Percentiles rank a stretch among this genome's conserved stretches.
phyloP scores from a whole-genome alignment of 2,113 vertebrate species.

The Astur gentilis region DNA sequence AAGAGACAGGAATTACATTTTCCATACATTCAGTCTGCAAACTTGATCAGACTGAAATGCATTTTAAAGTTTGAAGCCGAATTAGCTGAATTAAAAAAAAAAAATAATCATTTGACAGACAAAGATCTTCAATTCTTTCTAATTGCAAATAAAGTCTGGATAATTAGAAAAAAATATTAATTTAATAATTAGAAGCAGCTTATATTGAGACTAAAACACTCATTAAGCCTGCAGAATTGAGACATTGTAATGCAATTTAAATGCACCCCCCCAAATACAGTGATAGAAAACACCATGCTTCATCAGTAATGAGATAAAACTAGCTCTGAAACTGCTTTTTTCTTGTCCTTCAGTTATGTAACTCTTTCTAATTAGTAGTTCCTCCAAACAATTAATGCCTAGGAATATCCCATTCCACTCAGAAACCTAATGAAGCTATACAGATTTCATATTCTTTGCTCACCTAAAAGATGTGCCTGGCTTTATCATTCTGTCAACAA shows the following conservation, averaged over 20 bases:
- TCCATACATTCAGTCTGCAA: neutral
- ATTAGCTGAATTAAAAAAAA: neutral
- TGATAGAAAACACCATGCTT: neutral
- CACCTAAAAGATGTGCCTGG: neutral
- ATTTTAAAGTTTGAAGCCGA: neutral
- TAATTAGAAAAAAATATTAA: neutral
- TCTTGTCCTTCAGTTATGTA: neutral
- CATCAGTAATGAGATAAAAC: neutral
- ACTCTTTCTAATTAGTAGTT: neutral
- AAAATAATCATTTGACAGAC: neutral
- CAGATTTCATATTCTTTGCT: neutral
- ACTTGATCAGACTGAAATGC: neutral
- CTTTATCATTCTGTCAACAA: neutral
- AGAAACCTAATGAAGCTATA: neutral
- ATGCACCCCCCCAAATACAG: neutral
- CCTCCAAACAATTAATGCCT: neutral
- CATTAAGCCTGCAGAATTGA: conserved; percentile 11
- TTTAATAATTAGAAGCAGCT: neutral
- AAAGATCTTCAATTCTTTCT: neutral
- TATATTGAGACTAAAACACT: neutral
- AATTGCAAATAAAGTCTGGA: neutral
- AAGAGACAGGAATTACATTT: neutral
- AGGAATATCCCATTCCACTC: neutral
- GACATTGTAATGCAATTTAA: neutral
- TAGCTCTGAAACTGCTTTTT: neutral